phyloP scores from a whole-genome alignment of 2,113 vertebrate species.

The Cebidichthys violaceus region DNA sequence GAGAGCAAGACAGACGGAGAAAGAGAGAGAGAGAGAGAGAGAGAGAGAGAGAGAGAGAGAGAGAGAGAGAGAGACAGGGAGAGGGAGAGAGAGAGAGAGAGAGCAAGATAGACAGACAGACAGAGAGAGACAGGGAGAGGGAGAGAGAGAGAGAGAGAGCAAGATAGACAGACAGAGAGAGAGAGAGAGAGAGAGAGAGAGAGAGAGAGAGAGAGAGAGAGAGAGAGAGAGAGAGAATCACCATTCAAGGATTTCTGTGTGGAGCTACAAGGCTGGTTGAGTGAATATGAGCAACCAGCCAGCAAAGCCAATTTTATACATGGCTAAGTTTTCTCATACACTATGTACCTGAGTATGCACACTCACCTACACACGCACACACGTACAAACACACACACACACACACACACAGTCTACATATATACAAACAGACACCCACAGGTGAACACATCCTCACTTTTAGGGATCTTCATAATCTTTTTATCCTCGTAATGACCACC shows the following conservation, averaged over 20 bases:
- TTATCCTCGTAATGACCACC: slow-evolving; percentile 30
- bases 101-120: background rate
- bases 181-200: background rate
- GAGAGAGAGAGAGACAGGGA: background rate
- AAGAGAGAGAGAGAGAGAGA: background rate
- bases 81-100: slow-evolving; percentile 2
- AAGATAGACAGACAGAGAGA: slow-evolving; percentile 1
- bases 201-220: slow-evolving; percentile 9
- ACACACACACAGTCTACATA: slow-evolving; percentile 20
- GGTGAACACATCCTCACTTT: slow-evolving; percentile 2
- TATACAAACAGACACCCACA: slow-evolving; percentile 3
- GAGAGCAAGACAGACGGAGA: background rate
- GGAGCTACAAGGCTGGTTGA: slow-evolving; percentile 67
- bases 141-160: slow-evolving; percentile 9
- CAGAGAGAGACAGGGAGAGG: background rate
- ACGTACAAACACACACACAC: slow-evolving; percentile 23
- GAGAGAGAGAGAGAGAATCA: slow-evolving; percentile 7
- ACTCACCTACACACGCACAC: slow-evolving; percentile 13
- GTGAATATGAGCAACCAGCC: slow-evolving; percentile 71
- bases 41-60: slow-evolving; percentile 5
- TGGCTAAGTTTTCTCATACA: slow-evolving; percentile 75
- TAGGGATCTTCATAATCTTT: slow-evolving; percentile 30
- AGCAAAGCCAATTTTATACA: slow-evolving; percentile 80
- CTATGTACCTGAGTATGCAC: slow-evolving; percentile 55
- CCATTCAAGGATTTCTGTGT: slow-evolving; percentile 65